These are phyloP conservation scores for Deroptyus accipitrinus DNA, from an alignment of 2,113 vertebrate species.

Conservation along the genomic window DNA sequence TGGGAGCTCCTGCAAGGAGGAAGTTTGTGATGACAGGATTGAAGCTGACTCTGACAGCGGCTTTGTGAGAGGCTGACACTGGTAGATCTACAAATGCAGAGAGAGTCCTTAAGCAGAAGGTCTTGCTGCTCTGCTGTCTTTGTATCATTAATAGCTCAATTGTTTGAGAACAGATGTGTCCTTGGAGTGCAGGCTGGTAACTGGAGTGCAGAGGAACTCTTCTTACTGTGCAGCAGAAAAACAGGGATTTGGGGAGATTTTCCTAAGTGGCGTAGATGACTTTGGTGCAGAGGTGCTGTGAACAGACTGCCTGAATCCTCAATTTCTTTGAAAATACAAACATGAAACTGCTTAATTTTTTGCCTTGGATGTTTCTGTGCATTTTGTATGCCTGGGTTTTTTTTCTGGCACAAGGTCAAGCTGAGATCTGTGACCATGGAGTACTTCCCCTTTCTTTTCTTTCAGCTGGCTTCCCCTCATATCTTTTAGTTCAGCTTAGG, in stretches of 20 bases:
- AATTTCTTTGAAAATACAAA: background rate
- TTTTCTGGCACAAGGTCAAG: background rate
- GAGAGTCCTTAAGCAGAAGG: constrained; percentile 42
- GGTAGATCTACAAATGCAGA: constrained; percentile 5
- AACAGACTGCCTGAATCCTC: background rate
- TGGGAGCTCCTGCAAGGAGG: constrained; percentile 44
- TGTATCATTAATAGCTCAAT: constrained; percentile 25
- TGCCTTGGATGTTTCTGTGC: background rate
- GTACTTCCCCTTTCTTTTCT: background rate
- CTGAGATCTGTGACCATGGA: background rate
- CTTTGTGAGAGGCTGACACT: constrained; percentile 32
- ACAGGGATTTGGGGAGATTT: background rate
- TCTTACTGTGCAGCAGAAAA: background rate
- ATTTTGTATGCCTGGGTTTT: background rate
- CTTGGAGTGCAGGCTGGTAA: background rate
- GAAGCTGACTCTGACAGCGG: constrained; percentile 35
- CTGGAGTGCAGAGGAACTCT: background rate
- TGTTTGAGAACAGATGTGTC: constrained; percentile 43
- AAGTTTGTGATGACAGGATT: constrained; percentile 26
- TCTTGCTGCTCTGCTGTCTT: constrained; percentile 28
- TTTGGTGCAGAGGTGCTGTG: background rate
- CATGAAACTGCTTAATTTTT: background rate
- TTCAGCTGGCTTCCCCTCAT: background rate
- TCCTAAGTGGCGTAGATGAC: accelerated
- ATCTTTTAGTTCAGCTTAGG: background rate